Base-by-base conservation (phyloP, 2,888 invertebrate species). In the Andricus curvator region DNA sequence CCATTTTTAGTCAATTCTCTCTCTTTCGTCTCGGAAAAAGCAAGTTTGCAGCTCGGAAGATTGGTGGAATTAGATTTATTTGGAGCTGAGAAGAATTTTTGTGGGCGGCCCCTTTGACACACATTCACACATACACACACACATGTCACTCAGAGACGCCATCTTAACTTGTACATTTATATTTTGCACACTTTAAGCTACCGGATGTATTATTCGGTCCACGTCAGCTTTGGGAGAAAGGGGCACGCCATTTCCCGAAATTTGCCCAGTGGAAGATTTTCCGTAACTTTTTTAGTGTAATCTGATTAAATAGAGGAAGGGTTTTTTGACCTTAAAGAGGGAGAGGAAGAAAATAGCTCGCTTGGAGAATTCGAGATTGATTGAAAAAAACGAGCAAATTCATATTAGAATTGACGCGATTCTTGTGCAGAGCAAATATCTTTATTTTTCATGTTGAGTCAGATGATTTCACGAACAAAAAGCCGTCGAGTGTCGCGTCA, bases 151-250 rank as follows among this genome's bases (percentile, higher is more conserved):
- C 44, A 68, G 22, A 70, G 70, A 70, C 70, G 51, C 70, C 70
- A 70, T 70, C 41, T 41, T 41, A 4, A 41, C 17, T 51, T 70
- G 25, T n/a, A 70, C 70, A 70, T 70, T 51, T 29, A 68, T 56
- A 51, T 13, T 60, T 6, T 60, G 11, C 62, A 25, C 62, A 62
- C 5, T 62, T 25, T 62, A 25, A 22, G 22, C 22, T 6, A 62
- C 25, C 33, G 29, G n/a, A 74, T 56, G 33, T 48, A 51, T 70
- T 70, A 70, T 70, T 51, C 51, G 70, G 70, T 56, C 90, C 91
- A 90, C 91, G 90, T 91, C 89, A 88, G 86, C 87, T 81, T 85
- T 79, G 82, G 83, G 82, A 82, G 68, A 56, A 83, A 84, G 81
- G 81, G 83, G 80, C 84, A 82, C 86, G 85, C 79, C 85, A 84